phyloP scores from a whole-genome alignment of 2,113 vertebrate species.

The Datnioides undecimradiatus region DNA sequence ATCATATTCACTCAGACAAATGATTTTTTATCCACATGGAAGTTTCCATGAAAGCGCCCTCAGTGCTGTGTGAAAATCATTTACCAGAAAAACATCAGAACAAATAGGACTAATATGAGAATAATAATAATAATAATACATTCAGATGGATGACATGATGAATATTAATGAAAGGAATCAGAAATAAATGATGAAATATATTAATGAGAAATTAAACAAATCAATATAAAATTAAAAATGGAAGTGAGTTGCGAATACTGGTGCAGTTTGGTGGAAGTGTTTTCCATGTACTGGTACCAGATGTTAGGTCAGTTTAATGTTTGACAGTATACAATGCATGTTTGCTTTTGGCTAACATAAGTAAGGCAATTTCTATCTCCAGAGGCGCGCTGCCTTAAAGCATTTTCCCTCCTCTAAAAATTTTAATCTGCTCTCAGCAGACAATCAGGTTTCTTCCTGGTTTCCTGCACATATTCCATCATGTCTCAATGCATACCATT shows the following conservation, averaged over 20 bases:
- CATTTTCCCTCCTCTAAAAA: not conserved
- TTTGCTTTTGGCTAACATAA: not conserved
- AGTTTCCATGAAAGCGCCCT: not conserved
- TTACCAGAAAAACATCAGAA: not conserved
- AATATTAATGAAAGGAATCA: not conserved
- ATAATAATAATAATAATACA: not conserved
- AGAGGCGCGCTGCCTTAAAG: not conserved
- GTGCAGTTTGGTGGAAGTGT: not conserved
- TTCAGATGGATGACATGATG: not conserved
- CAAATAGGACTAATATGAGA: not conserved
- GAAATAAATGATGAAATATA: not conserved
- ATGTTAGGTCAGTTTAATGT: not conserved
- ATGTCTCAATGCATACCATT: conserved; percentile 1
- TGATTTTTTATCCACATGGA: too few species aligned
- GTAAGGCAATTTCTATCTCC: not conserved
- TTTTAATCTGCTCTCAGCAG: not conserved
- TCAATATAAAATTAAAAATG: not conserved
- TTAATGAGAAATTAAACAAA: not conserved
- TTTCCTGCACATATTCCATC: conserved; percentile 19
- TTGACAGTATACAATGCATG: not conserved
- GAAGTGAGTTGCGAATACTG: too few species aligned
- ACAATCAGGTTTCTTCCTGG: not conserved
- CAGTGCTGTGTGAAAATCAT: not conserved
- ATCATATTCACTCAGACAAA: not conserved
- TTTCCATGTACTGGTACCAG: not conserved